phyloP scores from a whole-genome alignment of 2,888 invertebrate genomes.

The Epirrhoe alternata region DNA sequence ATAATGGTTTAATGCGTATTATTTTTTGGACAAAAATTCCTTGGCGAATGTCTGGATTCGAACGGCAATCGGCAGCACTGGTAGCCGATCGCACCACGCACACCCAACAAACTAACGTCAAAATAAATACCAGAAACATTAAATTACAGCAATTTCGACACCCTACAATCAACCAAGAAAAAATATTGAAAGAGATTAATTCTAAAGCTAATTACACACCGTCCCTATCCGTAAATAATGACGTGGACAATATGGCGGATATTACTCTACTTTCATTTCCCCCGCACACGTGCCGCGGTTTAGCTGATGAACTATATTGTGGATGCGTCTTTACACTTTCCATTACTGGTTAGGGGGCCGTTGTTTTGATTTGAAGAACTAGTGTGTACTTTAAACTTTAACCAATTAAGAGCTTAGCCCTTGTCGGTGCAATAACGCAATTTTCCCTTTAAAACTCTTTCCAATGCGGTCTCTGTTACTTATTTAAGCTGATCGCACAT shows the following conservation, averaged over 20 bases:
- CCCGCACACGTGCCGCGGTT: slow-evolving; percentile 41
- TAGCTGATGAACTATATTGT: slow-evolving; percentile 37
- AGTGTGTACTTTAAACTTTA: background rate
- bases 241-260: slow-evolving; percentile 54
- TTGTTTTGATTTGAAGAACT: background rate
- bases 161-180: slow-evolving; percentile 31
- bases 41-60: no score
- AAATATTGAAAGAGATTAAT: slow-evolving; percentile 54
- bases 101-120: background rate
- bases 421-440: no score
- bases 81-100: no score
- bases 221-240: slow-evolving; percentile 59
- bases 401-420: no score
- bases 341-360: background rate
- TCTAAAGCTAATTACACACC: slow-evolving; percentile 60
- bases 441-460: no score
- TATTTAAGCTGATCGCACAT: no score
- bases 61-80: no score
- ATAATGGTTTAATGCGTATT: background rate
- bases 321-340: background rate
- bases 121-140: slow-evolving; percentile 7
- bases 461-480: no score
- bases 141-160: slow-evolving; percentile 19
- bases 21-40: no score
- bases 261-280: slow-evolving; percentile 38